Conservation (phyloP, 2,797 vertebrate species). For the Novumbra hubbsi region DNA sequence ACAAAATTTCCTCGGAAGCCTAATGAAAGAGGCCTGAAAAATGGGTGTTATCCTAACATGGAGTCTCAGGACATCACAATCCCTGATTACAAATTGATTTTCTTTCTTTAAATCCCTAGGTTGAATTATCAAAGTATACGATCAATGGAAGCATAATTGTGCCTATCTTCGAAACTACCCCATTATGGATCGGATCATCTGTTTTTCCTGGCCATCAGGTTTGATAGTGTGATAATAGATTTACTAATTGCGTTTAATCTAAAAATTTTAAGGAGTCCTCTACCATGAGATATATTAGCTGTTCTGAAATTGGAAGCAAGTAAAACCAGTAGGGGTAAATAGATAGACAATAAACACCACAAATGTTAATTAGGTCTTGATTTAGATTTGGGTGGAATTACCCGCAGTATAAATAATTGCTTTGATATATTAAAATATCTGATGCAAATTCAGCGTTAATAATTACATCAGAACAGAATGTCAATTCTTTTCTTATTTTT, state of each 20-base stretch:
- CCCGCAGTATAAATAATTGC: constrained; percentile 44
- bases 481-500: neutral
- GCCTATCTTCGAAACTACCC: constrained; percentile 54
- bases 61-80: constrained; percentile 61
- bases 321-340: constrained; percentile 65
- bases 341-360: constrained; percentile 46
- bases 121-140: constrained; percentile 68
- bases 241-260: constrained; percentile 74
- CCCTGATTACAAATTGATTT: constrained; percentile 77
- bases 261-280: constrained; percentile 61
- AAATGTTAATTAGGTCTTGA: constrained; percentile 57
- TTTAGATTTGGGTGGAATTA: constrained; percentile 55
- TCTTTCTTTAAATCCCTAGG: constrained; percentile 52
- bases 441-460: constrained; percentile 45
- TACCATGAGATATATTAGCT: constrained; percentile 51
- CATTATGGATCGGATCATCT: constrained; percentile 42
- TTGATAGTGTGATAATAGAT: constrained; percentile 71
- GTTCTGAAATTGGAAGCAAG: constrained; percentile 60
- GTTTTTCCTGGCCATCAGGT: constrained; percentile 61
- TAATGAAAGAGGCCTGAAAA: constrained; percentile 45
- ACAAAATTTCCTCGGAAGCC: neutral
- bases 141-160: constrained; percentile 64
- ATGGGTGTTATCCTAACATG: constrained; percentile 37
- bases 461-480: constrained; percentile 37
- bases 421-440: constrained; percentile 34